Evolutionary conservation across 2,888 invertebrate genomes (phyloP).

Genomic region (Cheilosia pagana): DNA sequence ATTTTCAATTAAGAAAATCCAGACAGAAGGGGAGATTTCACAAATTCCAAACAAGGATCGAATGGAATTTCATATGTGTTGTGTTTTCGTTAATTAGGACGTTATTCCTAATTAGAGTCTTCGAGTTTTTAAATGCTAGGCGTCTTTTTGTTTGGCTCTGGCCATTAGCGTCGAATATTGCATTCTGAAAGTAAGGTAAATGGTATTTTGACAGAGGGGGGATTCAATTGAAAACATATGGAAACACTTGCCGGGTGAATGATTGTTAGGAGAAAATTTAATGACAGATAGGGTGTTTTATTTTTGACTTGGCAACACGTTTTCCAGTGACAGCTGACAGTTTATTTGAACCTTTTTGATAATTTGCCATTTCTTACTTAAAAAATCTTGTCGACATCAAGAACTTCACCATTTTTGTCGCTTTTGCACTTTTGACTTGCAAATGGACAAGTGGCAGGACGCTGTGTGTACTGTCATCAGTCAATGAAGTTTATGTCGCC

Average conservation of each 20-base stretch:
- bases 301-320: too few species aligned
- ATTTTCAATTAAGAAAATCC: slow-evolving; percentile 57
- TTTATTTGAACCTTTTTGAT: too few species aligned
- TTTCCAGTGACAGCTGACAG: too few species aligned
- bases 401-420: too few species aligned
- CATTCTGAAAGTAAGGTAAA: slow-evolving; percentile 25
- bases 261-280: not conserved
- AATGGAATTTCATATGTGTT: slow-evolving; percentile 60
- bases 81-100: slow-evolving; percentile 71
- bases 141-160: slow-evolving; percentile 16
- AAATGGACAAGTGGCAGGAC: too few species aligned
- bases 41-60: slow-evolving; percentile 66
- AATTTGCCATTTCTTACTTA: too few species aligned
- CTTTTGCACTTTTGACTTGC: too few species aligned
- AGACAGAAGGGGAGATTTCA: slow-evolving; percentile 30
- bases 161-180: slow-evolving; percentile 49
- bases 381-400: too few species aligned
- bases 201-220: slow-evolving; percentile 5
- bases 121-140: slow-evolving; percentile 38
- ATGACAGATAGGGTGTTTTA: too few species aligned
- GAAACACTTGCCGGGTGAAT: slow-evolving; percentile 5
- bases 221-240: not conserved
- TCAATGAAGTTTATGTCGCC: too few species aligned
- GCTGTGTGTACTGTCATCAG: too few species aligned
- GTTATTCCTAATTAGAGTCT: slow-evolving; percentile 67